Base-by-base conservation (phyloP, 2,888 invertebrate genomes). In the Ormyrus pomaceus region DNA sequence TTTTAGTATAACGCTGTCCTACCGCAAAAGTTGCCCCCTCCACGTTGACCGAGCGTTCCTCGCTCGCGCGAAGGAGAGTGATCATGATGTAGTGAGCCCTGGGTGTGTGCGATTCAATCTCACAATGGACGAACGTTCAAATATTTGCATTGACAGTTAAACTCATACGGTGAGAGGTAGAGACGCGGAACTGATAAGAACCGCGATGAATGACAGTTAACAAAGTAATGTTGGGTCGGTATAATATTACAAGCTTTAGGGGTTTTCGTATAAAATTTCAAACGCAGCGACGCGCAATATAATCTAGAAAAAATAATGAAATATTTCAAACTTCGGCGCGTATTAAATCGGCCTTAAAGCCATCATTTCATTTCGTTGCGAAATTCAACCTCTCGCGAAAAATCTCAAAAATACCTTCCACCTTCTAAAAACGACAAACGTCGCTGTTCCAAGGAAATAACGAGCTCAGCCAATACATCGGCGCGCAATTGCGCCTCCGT, bases 61-160 rank as follows among this genome's bases (percentile, higher is more conserved):
- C 11, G 9, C 34, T 56, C 53, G 11, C 10, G 9, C n/a, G 10
- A 6, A 0, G 55, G n/a, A n/a, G 8, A n/a, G 0, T 11, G 8
- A 51, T 9, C 13, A 4, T 34, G 19, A 59, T 1, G 19, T 62
- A 48, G 19, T 11, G 19, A 19, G 19, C 10, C 48, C 34, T n/a
- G 9, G 19, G 48, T 7, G 4, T 5, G 10, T 45, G 53, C 55
- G 51, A 64, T 70, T 70, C 64, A 56, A 77, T 77, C 56, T 51
- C 77, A 65, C 46, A 70, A 64, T 70, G 70, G 56, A 69, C 76
- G 76, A 6, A 10, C 19, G 58, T 64, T 45, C 69, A 77, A 77
- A 77, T 70, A 70, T 77, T 77, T 77, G 56, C 70, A 64, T 50
- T 56, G 58, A 45, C 45, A 6, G 50, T n/a, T n/a, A 50, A 50